These are phyloP conservation scores for Morone saxatilis DNA, from an alignment of 2,113 vertebrate species.

Conservation along the genomic window DNA sequence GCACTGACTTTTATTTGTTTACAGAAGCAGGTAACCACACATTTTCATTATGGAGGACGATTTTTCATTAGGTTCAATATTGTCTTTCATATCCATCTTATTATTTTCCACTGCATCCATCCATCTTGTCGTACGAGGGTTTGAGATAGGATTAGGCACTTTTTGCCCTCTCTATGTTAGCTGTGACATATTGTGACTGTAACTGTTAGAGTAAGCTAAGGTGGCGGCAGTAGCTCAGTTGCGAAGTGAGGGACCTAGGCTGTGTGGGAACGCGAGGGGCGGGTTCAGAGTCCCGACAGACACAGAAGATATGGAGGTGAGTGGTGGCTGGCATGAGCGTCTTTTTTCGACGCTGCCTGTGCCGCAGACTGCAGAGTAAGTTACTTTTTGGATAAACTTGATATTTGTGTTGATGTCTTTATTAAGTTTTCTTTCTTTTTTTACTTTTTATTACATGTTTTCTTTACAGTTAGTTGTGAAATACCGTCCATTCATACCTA, in stretches of 20 bases:
- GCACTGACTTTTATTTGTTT: conserved; percentile 54
- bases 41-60: conserved; percentile 4
- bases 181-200: background rate
- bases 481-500: background rate
- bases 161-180: background rate
- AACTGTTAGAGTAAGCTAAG: background rate
- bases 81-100: conserved; percentile 6
- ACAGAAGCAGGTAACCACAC: conserved; percentile 23
- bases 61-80: conserved; percentile 9
- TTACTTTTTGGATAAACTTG: no score
- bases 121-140: background rate
- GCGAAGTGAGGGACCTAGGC: no score
- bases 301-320: no score
- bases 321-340: no score
- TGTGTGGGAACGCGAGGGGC: no score
- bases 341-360: no score
- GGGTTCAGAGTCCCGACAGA: no score
- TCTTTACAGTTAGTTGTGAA: background rate
- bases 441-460: no score
- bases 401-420: no score
- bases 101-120: conserved; percentile 5
- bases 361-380: no score
- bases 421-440: no score
- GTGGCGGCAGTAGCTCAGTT: no score
- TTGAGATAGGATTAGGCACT: background rate